Conservation (phyloP, 1,140 invertebrate genomes). For the Fopius arisanus region DNA sequence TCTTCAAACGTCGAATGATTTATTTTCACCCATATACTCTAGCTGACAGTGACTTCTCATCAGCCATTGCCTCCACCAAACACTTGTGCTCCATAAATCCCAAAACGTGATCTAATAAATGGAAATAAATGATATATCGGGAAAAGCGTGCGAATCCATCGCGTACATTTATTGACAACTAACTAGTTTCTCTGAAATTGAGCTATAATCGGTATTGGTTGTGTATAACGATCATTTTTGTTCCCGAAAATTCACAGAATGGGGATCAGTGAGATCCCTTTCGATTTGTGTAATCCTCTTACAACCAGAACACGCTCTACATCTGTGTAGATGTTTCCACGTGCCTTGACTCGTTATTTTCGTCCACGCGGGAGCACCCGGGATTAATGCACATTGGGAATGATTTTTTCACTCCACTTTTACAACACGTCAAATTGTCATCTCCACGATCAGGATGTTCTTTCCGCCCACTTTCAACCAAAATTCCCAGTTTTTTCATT, state of each 20-base stretch:
- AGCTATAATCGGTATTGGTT: too few relatives aligned
- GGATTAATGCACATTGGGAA: background rate
- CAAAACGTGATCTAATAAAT: too few relatives aligned
- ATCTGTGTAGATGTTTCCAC: background rate
- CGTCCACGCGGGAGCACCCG: background rate
- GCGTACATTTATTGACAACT: background rate
- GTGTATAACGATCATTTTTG: too few relatives aligned
- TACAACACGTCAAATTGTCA: background rate
- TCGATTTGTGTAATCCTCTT: constrained; percentile 5
- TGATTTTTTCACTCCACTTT: background rate
- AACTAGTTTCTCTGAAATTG: background rate
- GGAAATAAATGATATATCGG: too few relatives aligned
- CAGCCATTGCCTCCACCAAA: too few relatives aligned
- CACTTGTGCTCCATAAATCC: too few relatives aligned
- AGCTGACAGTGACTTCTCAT: too few relatives aligned
- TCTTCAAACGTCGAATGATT: too few relatives aligned
- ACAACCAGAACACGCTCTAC: background rate
- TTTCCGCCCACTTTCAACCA: too few relatives aligned
- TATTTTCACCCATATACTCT: too few relatives aligned
- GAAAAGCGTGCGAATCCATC: too few relatives aligned
- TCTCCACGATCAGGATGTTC: background rate
- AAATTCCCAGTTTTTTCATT: too few relatives aligned
- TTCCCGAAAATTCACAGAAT: background rate
- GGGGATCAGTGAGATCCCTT: background rate
- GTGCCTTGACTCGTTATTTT: background rate